phyloP scores from a whole-genome alignment of 2,888 invertebrate genomes.

The Prenolepis imparis region DNA sequence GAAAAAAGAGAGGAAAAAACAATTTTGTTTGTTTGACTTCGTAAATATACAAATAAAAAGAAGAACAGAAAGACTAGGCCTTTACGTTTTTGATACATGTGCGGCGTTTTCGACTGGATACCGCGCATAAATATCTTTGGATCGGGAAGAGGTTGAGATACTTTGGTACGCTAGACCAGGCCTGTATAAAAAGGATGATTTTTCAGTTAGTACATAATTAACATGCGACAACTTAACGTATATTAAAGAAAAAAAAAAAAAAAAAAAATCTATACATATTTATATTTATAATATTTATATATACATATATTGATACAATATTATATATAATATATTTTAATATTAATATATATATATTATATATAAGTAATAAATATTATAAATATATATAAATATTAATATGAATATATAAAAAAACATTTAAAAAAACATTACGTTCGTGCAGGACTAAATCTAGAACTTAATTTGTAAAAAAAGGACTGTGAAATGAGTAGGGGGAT shows the following conservation, averaged over 20 bases:
- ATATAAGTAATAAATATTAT: conserved; percentile 71
- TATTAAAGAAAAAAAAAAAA: conserved; percentile 55
- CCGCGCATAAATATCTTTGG: conserved; percentile 70
- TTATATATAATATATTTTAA: conserved; percentile 1
- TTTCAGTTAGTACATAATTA: conserved; percentile 77
- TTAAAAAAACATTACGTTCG: conserved; percentile 58
- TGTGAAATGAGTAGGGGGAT: conserved; percentile 12
- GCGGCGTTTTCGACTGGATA: conserved; percentile 35
- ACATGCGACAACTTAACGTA: conserved; percentile 80
- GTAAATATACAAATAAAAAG: neutral
- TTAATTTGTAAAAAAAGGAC: conserved; percentile 67
- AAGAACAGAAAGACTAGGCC: conserved; percentile 56
- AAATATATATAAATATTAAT: conserved; percentile 69
- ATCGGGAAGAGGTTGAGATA: conserved; percentile 74
- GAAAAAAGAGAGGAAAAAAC: neutral
- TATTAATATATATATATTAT: conserved; percentile 62
- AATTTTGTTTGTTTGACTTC: neutral
- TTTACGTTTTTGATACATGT: conserved; percentile 53
- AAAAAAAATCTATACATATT: conserved; percentile 56
- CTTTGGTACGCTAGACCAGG: conserved; percentile 86
- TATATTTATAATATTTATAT: conserved; percentile 58
- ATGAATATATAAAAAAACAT: conserved; percentile 68
- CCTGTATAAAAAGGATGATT: conserved; percentile 78
- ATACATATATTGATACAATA: conserved; percentile 58
- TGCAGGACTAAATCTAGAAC: conserved; percentile 63